Evolutionary conservation across 2,888 invertebrate genomes (phyloP), one percentile per base, ranked within the genome.

Genomic region (Caenorhabditis japonica): DNA sequence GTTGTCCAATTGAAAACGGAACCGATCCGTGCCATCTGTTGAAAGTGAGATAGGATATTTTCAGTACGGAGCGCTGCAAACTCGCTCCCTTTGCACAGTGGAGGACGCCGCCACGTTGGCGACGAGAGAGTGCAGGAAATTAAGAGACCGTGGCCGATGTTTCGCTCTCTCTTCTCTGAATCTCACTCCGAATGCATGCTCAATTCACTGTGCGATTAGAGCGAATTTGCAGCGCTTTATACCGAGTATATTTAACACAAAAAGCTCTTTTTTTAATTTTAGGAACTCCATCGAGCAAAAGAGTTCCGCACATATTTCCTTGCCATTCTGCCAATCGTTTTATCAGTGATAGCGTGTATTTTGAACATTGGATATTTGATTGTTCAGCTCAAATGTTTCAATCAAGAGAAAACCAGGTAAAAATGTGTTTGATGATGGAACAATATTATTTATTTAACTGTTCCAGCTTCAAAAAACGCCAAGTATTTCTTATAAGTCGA

Each of bases 301-400:
- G 82, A 83, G 25, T 85, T 84, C 60, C 84, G 85, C 13, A 79
- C 76, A 4, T 84, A 81, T 60, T 85, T 84, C 39, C 69, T 85
- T 4, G 85, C 84, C 10, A 75, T 85, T n/a, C 36, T 85, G 3
- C 85, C 85, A 7, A 71, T 85, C 0, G 72, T 85, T 21, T 49
- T 85, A 1, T 85, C 84, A 25, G 75, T 83, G 3, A 69, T 85
- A 15, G 80, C 84, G 5, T 76, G 82, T 19, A 34, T 81, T 15
- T 30, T 82, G 23, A 85, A 85, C 55, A 60, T 79, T 13, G 38
- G 77, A 15, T 84, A 85, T 73, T 44, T 83, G 12, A 52, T 75
- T 7, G 56, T 79, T 7, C 79, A 76, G 23, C 59, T 81, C 19
- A 62, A 70, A 23, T 66, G 71, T 43, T 76, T 74, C 43, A 46